Evolutionary conservation across 2,888 invertebrate genomes (phyloP).

Genomic region (Bombyx huttoni): DNA sequence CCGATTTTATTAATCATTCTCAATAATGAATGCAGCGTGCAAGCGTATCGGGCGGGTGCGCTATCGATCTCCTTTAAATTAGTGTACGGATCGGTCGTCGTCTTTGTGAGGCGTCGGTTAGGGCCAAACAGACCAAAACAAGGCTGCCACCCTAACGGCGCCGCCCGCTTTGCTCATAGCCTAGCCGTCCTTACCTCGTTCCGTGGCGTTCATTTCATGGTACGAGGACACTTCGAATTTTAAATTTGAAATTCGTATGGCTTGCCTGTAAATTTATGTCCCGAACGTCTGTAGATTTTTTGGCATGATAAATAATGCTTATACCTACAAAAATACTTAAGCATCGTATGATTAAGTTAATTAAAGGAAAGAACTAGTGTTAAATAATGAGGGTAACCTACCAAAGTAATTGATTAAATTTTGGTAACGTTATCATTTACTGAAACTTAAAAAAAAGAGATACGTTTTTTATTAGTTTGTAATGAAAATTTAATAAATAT

Average conservation of each 20-base stretch:
- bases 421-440: too few species aligned
- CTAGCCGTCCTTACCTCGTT: constrained; percentile 45
- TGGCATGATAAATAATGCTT: neutral
- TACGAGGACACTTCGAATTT: constrained; percentile 33
- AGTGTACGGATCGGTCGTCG: constrained; percentile 69
- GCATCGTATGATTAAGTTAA: too few species aligned
- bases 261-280: neutral
- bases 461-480: too few species aligned
- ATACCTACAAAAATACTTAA: neutral
- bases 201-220: constrained; percentile 35
- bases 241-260: constrained; percentile 8
- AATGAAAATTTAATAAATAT: too few species aligned
- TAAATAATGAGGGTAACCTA: too few species aligned
- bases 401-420: too few species aligned
- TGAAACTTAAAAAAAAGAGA: too few species aligned
- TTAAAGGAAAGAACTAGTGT: too few species aligned
- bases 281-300: neutral
- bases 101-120: constrained; percentile 66
- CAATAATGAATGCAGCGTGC: constrained; percentile 49
- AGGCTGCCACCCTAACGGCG: constrained; percentile 36
- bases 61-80: constrained; percentile 71
- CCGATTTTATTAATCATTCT: constrained; percentile 47
- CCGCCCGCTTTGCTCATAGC: constrained; percentile 24
- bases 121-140: constrained; percentile 73
- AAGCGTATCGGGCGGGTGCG: constrained; percentile 59